A percentile compares a stretch with the other conserved stretches of the same genome.
Evolutionary conservation across 2,113 vertebrate species (phyloP).

Genomic region (Leptobrachium ailaonicum): DNA sequence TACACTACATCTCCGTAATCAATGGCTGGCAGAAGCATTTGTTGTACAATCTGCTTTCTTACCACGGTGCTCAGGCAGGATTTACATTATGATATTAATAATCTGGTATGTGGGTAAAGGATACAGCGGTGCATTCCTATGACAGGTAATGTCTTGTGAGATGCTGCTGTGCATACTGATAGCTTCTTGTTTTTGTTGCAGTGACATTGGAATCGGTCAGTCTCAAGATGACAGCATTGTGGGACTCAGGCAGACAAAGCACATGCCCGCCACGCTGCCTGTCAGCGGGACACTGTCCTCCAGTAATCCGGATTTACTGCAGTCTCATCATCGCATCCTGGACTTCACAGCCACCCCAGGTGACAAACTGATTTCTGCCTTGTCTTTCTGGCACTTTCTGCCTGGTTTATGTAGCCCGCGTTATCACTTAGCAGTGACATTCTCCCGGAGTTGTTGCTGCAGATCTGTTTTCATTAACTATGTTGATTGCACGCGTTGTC

Average conservation of each 20-base stretch:
- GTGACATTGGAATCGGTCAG: slow-evolving; percentile 94
- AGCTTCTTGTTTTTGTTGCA: slow-evolving; percentile 53
- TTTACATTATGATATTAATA: no score
- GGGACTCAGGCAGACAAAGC: slow-evolving; percentile 91
- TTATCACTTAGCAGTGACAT: slow-evolving; percentile 16
- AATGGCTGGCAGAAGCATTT: no score
- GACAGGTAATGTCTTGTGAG: not conserved
- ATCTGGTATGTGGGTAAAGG: no score
- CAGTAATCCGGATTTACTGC: slow-evolving; percentile 92
- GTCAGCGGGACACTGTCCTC: slow-evolving; percentile 94
- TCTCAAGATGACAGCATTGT: slow-evolving; percentile 98
- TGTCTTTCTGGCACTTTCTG: not conserved
- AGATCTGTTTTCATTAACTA: slow-evolving; percentile 28
- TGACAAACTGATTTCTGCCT: slow-evolving; percentile 52
- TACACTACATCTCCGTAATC: no score
- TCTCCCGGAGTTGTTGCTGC: slow-evolving; percentile 1
- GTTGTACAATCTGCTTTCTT: no score
- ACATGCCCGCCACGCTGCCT: slow-evolving; percentile 88
- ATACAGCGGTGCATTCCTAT: no score
- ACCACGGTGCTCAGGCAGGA: no score
- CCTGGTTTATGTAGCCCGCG: not conserved
- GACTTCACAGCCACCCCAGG: slow-evolving; percentile 95
- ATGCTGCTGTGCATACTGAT: not conserved
- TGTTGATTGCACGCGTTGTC: not conserved
- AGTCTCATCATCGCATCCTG: slow-evolving; percentile 95